phyloP scores from a whole-genome alignment of 2,113 vertebrate genomes.

The Cyprinodon tularosa region DNA sequence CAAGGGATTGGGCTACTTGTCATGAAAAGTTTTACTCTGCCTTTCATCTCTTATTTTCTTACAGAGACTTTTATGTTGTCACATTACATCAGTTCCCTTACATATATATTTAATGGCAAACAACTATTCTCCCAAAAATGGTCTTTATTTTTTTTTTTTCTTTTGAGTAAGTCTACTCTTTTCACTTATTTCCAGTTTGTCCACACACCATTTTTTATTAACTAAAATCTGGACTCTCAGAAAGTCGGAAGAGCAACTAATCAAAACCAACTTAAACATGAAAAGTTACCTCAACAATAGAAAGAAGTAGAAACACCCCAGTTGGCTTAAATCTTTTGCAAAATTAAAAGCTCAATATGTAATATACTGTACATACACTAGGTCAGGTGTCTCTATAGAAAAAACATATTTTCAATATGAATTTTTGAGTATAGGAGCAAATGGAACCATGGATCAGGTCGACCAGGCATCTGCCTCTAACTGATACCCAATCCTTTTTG shows the following conservation, averaged over 20 bases:
- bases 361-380: background rate
- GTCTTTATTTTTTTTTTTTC: background rate
- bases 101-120: background rate
- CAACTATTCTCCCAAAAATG: background rate
- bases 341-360: no score
- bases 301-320: no score
- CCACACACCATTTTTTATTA: background rate
- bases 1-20: background rate
- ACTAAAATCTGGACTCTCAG: background rate
- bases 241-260: background rate
- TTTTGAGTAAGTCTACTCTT: background rate
- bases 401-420: background rate
- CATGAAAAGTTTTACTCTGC: constrained; percentile 2
- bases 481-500: no score
- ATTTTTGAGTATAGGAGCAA: no score
- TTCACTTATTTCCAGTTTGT: background rate
- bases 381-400: background rate
- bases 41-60: background rate
- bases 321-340: no score
- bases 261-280: background rate
- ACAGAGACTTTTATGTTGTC: background rate
- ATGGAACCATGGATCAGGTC: no score
- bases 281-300: no score
- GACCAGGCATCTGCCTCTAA: no score
- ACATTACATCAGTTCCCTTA: background rate